A percentile compares a stretch with the other conserved stretches of the same genome.
phyloP scores from a whole-genome alignment of 2,888 invertebrate species.

The Petrolisthes manimaculis region DNA sequence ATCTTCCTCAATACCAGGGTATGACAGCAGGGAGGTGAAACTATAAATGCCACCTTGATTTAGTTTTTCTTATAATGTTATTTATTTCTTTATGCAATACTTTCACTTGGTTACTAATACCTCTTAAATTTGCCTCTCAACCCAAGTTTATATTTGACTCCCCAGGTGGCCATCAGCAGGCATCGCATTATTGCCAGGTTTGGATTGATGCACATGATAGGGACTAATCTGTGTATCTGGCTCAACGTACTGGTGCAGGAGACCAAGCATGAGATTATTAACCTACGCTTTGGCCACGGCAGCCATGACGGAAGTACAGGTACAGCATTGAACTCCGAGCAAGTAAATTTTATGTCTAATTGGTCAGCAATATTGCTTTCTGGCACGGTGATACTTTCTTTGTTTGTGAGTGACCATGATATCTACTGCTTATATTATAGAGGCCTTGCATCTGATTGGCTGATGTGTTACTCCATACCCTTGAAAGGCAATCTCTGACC shows the following conservation, averaged over 20 bases:
- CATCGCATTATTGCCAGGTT: constrained; percentile 82
- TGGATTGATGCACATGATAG: constrained; percentile 98
- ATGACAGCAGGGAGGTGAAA: constrained; percentile 67
- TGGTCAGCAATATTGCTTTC: no score
- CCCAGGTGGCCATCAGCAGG: constrained; percentile 83
- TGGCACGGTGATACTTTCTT: no score
- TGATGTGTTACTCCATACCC: no score
- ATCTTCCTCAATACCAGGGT: constrained; percentile 98
- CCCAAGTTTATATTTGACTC: not conserved
- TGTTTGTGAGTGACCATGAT: no score
- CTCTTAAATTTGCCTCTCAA: not conserved
- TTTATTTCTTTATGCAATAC: no score
- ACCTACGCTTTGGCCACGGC: constrained; percentile 73
- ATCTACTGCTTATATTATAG: no score
- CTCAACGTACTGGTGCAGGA: constrained; percentile 93
- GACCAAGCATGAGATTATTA: constrained; percentile 93
- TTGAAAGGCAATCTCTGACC: no score
- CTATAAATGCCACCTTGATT: not conserved
- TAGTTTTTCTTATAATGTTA: not conserved
- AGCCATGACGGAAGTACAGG: constrained; percentile 46
- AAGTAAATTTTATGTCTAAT: no score
- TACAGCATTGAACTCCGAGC: not conserved
- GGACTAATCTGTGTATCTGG: constrained; percentile 98
- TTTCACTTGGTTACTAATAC: not conserved
- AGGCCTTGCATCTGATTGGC: no score